Base-by-base conservation (phyloP, 2,888 invertebrate species). In the Phragmatobia fuliginosa region DNA sequence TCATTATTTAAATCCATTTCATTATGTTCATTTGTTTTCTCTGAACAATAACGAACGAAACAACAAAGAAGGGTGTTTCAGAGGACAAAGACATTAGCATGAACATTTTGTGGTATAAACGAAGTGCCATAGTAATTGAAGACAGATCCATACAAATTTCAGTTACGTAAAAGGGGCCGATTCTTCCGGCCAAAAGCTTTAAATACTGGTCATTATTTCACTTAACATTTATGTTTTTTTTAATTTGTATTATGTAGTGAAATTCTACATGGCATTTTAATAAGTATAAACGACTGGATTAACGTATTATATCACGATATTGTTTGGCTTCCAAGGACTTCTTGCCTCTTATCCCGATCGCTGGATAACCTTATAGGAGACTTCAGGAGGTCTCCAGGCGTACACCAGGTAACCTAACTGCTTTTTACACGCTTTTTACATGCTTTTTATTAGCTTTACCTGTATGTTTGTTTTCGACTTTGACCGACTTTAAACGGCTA, bases 81-180 rank as follows among this genome's bases (percentile, higher is more conserved):
- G n/a, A 62, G 38, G 18, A 62, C 38, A 62, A 62, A 62, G 28
- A 62, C 38, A 38, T 61, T 61, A 38, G 36, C 16, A 38, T 41
- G 28, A 28, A 31, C 18, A 62, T 62, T 38, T 62, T 32, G n/a
- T 5, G 41, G 41, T 6, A 49, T 41, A 63, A 49, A 63, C 63
- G 41, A 33, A 60, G 32, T 33, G 60, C 60, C 16, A 28, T 60
- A 33, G 60, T 49, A 63, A 49, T 63, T 63, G 41, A 32, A 28
- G 31, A 63, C 45, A 32, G 32, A 21, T 45, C 45, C 49, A 45
- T 45, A 62, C 28, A 62, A 62, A 41, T 62, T 38, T 62, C 11
- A 18, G 28, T 62, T 41, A 38, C 10, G 41, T 10, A 38, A 28
- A 28, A 41, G 18, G 10, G 38, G 41, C 38, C 6, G 7, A 56